Conservation (phyloP, 2,113 vertebrate genomes). For the Neodon shergylaensis region DNA sequence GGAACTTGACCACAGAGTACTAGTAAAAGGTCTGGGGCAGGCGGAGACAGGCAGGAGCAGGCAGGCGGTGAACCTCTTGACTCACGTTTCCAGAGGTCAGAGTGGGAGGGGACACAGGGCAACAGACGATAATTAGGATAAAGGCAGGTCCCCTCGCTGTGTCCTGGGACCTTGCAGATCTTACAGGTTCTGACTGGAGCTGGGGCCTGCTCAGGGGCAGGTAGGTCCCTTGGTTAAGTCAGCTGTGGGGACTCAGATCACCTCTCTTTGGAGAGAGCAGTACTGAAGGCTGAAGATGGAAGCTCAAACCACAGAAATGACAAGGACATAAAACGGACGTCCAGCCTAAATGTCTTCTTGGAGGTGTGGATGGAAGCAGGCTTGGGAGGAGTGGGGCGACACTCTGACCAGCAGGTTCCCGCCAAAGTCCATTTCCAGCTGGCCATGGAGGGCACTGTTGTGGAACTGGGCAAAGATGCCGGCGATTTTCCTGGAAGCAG, state of each 20-base stretch:
- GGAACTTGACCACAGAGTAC: not conserved
- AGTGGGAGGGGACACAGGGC: not conserved
- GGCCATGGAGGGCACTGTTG: rapidly evolving
- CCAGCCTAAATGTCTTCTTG: not conserved
- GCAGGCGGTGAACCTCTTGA: not conserved
- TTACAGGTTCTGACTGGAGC: not conserved
- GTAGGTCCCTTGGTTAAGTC: not conserved
- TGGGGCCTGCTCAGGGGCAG: not conserved
- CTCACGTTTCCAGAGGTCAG: not conserved
- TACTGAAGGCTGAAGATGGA: not conserved
- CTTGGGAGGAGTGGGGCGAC: not conserved
- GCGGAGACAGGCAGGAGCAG: not conserved
- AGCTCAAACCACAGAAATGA: not conserved
- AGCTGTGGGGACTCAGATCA: not conserved
- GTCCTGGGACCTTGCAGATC: not conserved
- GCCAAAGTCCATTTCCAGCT: not conserved
- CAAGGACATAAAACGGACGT: not conserved
- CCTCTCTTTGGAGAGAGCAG: not conserved
- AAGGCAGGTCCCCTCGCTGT: not conserved
- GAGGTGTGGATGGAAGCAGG: not conserved
- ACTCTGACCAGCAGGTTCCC: not conserved
- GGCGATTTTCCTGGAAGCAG: not conserved
- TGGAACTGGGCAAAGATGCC: not conserved
- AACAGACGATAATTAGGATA: not conserved
- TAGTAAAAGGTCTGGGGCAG: not conserved